Percentiles rank a stretch among this genome's conserved stretches.
Conservation (phyloP, 2,888 invertebrate genomes). For the Amblyjoppa fuscipennis region DNA sequence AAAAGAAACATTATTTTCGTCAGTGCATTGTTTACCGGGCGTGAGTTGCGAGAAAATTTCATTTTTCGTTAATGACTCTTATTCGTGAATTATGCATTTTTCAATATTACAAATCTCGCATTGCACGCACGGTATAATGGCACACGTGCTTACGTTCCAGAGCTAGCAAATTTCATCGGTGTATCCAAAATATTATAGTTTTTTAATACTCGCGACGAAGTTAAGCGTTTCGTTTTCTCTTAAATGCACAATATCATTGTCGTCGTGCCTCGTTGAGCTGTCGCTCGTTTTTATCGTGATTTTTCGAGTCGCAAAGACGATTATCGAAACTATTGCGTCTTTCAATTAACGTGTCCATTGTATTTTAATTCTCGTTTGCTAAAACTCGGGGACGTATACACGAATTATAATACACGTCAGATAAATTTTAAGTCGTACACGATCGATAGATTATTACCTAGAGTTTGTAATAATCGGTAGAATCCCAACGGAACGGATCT, state of each 20-base stretch:
- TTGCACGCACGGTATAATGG: conserved; percentile 53
- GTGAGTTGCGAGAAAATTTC: conserved; percentile 47
- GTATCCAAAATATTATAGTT: not conserved
- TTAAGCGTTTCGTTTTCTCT: conserved; percentile 39
- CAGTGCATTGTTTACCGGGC: conserved; percentile 39
- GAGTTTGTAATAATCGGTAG: conserved; percentile 45
- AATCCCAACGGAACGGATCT: conserved; percentile 30
- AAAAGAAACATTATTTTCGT: conserved; percentile 61
- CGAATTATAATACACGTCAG: conserved; percentile 14
- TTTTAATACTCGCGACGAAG: not conserved
- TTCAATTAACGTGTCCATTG: not conserved
- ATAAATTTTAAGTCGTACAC: conserved; percentile 46
- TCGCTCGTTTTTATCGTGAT: not conserved
- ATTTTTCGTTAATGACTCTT: conserved; percentile 2
- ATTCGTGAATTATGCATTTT: not conserved
- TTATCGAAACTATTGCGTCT: not conserved
- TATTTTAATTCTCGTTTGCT: conserved; percentile 14
- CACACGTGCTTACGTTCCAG: conserved; percentile 51
- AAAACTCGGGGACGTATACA: conserved; percentile 40
- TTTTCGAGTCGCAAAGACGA: conserved; percentile 5
- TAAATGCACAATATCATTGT: conserved; percentile 27
- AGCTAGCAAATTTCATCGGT: conserved; percentile 43
- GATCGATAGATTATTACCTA: conserved; percentile 45
- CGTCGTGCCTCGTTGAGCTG: not conserved
- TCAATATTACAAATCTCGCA: conserved; percentile 37